Percentiles rank a stretch among this genome's conserved stretches.
Conservation (phyloP, 2,797 vertebrate species). For the Basileuterus tristriatus region DNA sequence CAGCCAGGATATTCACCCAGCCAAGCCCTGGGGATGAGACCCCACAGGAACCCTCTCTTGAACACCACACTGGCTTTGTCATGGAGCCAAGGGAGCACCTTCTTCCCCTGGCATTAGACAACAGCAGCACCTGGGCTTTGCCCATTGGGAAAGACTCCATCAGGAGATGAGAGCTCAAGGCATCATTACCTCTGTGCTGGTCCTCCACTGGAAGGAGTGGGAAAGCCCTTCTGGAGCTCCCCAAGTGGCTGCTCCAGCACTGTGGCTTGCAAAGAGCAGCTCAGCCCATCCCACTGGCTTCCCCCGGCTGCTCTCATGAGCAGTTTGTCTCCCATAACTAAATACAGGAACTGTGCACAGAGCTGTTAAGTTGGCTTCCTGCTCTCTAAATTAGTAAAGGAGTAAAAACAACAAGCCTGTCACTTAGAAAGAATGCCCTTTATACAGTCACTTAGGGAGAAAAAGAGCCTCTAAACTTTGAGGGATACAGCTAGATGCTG, state of each 20-base stretch:
- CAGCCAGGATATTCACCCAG: background rate
- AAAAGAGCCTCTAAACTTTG: background rate
- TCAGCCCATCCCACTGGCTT: background rate
- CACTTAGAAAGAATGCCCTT: background rate
- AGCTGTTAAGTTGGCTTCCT: background rate
- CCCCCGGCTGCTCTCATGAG: background rate
- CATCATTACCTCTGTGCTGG: background rate
- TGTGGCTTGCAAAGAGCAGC: background rate
- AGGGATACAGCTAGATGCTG: background rate
- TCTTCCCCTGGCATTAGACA: background rate
- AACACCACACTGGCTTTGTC: rapidly evolving
- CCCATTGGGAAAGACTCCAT: background rate
- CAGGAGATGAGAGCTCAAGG: background rate
- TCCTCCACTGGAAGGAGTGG: background rate
- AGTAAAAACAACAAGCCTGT: background rate
- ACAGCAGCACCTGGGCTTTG: background rate
- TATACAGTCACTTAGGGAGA: background rate
- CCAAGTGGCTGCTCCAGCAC: rapidly evolving
- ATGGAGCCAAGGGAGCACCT: background rate
- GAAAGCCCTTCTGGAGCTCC: background rate
- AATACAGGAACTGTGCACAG: background rate
- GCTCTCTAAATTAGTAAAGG: background rate
- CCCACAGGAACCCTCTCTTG: background rate
- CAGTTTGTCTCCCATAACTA: background rate
- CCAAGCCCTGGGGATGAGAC: background rate